Percentiles rank a stretch among this genome's conserved stretches.
Conservation (phyloP, 1,140 invertebrate genomes). For the Pseudomyrmex sp. region DNA sequence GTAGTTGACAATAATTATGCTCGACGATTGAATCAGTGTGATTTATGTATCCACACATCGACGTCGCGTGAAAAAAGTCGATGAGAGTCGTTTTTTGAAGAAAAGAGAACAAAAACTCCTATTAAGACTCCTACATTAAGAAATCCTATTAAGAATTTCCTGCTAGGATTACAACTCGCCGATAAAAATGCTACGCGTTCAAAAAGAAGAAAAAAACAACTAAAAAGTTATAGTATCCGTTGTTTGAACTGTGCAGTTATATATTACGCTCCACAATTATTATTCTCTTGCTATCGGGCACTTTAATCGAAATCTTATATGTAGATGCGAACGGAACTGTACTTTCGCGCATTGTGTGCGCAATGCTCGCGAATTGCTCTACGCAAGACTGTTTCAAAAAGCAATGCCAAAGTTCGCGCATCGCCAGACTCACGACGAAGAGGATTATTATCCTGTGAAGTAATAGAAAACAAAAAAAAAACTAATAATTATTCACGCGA, state of each 20-base stretch:
- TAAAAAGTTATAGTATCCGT: neutral
- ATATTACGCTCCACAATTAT: constrained; percentile 21
- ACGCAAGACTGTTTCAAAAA: constrained; percentile 54
- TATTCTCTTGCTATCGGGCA: constrained; percentile 45
- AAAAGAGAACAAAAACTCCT: neutral
- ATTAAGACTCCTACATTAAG: constrained; percentile 42
- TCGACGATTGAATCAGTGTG: constrained; percentile 69
- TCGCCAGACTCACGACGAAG: neutral
- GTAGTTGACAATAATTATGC: constrained; percentile 72
- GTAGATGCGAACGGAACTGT: constrained; percentile 54
- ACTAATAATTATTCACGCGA: neutral
- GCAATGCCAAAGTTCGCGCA: constrained; percentile 36
- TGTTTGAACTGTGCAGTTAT: constrained; percentile 28
- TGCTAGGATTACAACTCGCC: constrained; percentile 34
- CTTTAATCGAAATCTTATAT: constrained; percentile 50
- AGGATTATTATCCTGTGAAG: neutral
- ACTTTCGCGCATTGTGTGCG: constrained; percentile 4
- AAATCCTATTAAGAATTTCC: constrained; percentile 44
- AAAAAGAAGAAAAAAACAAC: neutral
- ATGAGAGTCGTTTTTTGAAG: constrained; percentile 17
- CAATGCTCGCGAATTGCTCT: neutral
- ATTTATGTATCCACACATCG: constrained; percentile 37
- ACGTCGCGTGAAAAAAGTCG: constrained; percentile 15
- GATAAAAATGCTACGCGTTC: constrained; percentile 12
- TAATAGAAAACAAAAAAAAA: neutral